Base-by-base conservation (phyloP, 2,888 invertebrate genomes). In the Zygothrica quintamaculata region DNA sequence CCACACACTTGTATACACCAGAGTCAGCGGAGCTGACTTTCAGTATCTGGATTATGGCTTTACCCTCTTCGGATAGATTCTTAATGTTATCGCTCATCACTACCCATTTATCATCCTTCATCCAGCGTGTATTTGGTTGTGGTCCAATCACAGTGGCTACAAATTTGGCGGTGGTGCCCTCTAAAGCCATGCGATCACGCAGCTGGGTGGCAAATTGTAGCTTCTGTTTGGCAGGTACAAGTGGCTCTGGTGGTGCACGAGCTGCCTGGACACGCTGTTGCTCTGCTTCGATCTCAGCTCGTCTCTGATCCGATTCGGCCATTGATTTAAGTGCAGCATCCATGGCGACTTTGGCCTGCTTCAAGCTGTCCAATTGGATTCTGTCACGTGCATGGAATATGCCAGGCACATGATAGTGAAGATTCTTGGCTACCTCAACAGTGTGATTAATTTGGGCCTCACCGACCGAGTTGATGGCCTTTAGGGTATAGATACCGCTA, bases 1-100 rank as follows among this genome's bases (percentile, higher is more conserved):
- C 96, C 3, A 95, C 92, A 88, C 97, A 97, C 18, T 94, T 94
- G 87, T 96, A 97, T 77, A 96, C 95, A n/a, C 95, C 97, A 2
- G 94, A 93, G 89, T 96, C 95, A 62, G 92, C 93, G 0, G 93
- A 90, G 1, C 92, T 92, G 0, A 95, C 94, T 65, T 95, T 93
- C 18, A 93, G 89, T 11, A 97, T 92, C 91, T 96, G 96, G 47
- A 97, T 89, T 36, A 94, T 94, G 16, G 95, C 94, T 60, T 95
- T 92, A 7, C 96, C 96, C 81, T 95, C 94, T 1, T 93, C 91
- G 34, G 92, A 93, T 40, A 93, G 93, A 18, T 93, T 94, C 81
- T 92, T 92, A 65, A 93, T 92, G 60, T 93, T 94, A 3, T 93
- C 91, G 76, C 92, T 92, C 56, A 93, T 91, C 3, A 92, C 91